A percentile compares a stretch with the other conserved stretches of the same genome.
phyloP scores from a whole-genome alignment of 2,113 vertebrate species.

The Manacus vitellinus region DNA sequence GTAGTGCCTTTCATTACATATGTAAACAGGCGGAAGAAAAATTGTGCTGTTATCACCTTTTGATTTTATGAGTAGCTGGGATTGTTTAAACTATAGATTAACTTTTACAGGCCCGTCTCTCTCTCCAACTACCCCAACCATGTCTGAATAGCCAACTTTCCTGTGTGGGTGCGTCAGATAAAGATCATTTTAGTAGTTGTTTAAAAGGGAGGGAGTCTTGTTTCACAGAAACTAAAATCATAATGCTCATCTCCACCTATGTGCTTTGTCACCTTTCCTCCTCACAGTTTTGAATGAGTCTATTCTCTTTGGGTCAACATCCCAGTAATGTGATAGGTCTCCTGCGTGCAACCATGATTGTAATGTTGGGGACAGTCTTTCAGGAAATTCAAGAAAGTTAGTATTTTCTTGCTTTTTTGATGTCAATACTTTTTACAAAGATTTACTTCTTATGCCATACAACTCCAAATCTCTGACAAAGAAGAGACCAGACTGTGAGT shows the following conservation, averaged over 20 bases:
- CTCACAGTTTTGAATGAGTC: not conserved
- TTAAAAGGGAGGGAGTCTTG: not conserved
- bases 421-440: not conserved
- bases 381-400: not conserved
- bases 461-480: not conserved
- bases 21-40: conserved; percentile 63
- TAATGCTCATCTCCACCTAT: fast-evolving
- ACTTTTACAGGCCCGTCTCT: not conserved
- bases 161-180: not conserved
- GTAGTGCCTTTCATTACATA: conserved; percentile 50
- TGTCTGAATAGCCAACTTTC: not conserved
- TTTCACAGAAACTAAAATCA: not conserved
- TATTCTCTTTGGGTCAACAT: not conserved
- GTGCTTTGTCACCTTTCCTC: not conserved
- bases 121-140: not conserved
- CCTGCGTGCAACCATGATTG: not conserved
- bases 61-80: conserved; percentile 20
- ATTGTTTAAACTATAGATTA: conserved; percentile 35
- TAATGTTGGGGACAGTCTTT: not conserved
- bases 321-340: not conserved
- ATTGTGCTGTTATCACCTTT: conserved; percentile 27
- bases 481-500: not conserved
- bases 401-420: not conserved
- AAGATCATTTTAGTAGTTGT: not conserved
- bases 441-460: not conserved